Conservation (phyloP, 2,888 invertebrate species). For the Eulithis testata region DNA sequence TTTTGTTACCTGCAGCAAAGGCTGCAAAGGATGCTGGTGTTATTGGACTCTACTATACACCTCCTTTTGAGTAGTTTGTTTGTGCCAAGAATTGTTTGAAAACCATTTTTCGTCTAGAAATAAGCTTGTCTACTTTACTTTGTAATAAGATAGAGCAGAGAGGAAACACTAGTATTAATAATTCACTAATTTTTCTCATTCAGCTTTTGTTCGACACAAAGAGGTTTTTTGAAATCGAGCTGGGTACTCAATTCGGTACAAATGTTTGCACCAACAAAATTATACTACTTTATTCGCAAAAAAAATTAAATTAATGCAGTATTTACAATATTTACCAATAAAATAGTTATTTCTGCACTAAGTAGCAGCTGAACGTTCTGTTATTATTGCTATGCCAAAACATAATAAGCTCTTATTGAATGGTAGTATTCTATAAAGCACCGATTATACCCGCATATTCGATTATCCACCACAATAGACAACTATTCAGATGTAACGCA, state of each 20-base stretch:
- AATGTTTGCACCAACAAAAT: too few relatives aligned
- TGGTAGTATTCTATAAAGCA: slow-evolving; percentile 55
- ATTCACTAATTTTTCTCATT: too few relatives aligned
- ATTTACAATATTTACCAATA: too few relatives aligned
- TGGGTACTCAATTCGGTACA: too few relatives aligned
- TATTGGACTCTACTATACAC: background rate
- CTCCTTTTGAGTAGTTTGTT: background rate
- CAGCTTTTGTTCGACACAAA: too few relatives aligned
- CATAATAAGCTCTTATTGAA: slow-evolving; percentile 42
- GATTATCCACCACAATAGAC: slow-evolving; percentile 68
- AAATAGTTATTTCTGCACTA: background rate
- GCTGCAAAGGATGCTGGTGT: background rate
- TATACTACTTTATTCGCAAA: too few relatives aligned
- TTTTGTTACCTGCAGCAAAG: slow-evolving; percentile 10
- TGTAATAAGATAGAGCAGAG: too few relatives aligned
- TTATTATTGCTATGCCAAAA: slow-evolving; percentile 28
- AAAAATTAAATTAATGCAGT: too few relatives aligned
- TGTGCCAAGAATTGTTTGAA: background rate
- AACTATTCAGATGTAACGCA: slow-evolving; percentile 58
- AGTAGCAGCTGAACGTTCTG: slow-evolving; percentile 7
- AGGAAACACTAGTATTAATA: too few relatives aligned
- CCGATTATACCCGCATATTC: slow-evolving; percentile 75
- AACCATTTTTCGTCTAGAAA: background rate
- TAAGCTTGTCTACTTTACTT: too few relatives aligned
- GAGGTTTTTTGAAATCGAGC: too few relatives aligned